phyloP scores from a whole-genome alignment of 1,140 invertebrate species.

The Lepidurus arcticus region DNA sequence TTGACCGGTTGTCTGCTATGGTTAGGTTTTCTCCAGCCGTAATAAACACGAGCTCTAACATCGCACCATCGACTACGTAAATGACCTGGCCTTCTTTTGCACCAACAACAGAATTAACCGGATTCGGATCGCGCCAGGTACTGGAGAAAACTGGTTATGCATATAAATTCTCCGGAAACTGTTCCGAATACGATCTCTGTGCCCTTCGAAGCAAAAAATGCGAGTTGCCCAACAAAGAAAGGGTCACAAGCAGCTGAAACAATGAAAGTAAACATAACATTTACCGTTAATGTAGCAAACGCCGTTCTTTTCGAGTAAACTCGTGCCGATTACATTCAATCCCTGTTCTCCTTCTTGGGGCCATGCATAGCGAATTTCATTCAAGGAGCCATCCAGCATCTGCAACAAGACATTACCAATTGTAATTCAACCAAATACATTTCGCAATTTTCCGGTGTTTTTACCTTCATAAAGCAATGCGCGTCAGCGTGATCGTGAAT shows the following conservation, averaged over 20 bases:
- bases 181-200: not conserved
- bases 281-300: constrained; percentile 95
- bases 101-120: not conserved
- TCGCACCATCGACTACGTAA: not conserved
- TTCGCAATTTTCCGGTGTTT: constrained; percentile 37
- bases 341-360: constrained; percentile 49
- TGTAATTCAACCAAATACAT: constrained; percentile 23
- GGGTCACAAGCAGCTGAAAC: too few relatives aligned
- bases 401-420: constrained; percentile 33
- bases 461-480: constrained; percentile 94
- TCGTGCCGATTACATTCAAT: constrained; percentile 57
- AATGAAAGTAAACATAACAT: constrained; percentile 33
- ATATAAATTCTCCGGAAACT: not conserved
- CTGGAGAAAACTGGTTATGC: not conserved
- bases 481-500: constrained; percentile 95
- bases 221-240: too few relatives aligned
- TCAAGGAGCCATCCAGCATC: constrained; percentile 51
- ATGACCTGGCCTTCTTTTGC: not conserved
- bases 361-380: constrained; percentile 67
- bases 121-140: not conserved
- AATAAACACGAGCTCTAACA: not conserved
- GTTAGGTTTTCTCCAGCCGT: not conserved
- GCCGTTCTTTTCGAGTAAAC: constrained; percentile 60
- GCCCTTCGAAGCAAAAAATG: too few relatives aligned
- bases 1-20: not conserved